Percentiles rank a stretch among this genome's conserved stretches.
These are phyloP conservation scores for Sisor rabdophorus DNA, from an alignment of 2,113 vertebrate species.

Conservation along the genomic window DNA sequence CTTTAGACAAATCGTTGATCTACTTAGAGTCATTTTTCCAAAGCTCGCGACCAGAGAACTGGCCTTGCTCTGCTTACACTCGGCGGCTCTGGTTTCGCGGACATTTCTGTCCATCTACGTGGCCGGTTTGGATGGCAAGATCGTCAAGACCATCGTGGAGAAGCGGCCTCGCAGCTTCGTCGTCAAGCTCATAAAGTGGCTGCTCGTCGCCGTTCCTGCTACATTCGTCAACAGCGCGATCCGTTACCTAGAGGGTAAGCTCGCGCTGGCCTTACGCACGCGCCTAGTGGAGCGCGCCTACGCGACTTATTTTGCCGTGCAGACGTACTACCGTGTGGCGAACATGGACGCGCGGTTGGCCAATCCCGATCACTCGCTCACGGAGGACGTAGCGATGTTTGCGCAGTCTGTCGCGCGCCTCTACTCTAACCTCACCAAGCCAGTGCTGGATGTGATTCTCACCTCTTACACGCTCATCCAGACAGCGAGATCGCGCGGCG, in stretches of 20 bases:
- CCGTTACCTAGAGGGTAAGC: constrained; percentile 90
- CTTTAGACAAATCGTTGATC: constrained; percentile 82
- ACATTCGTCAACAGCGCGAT: constrained; percentile 98
- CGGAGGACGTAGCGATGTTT: constrained; percentile 95
- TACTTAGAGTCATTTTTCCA: constrained; percentile 87
- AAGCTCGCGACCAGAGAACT: constrained; percentile 80
- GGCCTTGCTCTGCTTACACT: constrained; percentile 87
- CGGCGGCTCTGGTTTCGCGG: constrained; percentile 87
- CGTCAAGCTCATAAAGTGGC: constrained; percentile 86
- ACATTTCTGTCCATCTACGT: constrained; percentile 97
- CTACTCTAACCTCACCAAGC: constrained; percentile 98
- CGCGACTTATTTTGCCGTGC: constrained; percentile 86
- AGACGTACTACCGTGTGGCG: constrained; percentile 93
- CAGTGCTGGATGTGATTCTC: constrained; percentile 90
- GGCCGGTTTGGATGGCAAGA: constrained; percentile 90
- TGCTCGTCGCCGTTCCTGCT: constrained; percentile 92
- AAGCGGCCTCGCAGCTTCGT: constrained; percentile 83
- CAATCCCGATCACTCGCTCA: constrained; percentile 96
- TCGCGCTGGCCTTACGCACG: constrained; percentile 92
- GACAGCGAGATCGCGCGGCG: constrained; percentile 83
- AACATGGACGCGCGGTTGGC: constrained; percentile 93
- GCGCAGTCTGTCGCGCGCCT: constrained; percentile 93
- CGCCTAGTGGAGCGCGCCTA: constrained; percentile 90
- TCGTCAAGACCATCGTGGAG: constrained; percentile 95
- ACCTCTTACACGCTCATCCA: constrained; percentile 95